Conservation (phyloP, 2,888 invertebrate species). For the Orthosia gracilis region DNA sequence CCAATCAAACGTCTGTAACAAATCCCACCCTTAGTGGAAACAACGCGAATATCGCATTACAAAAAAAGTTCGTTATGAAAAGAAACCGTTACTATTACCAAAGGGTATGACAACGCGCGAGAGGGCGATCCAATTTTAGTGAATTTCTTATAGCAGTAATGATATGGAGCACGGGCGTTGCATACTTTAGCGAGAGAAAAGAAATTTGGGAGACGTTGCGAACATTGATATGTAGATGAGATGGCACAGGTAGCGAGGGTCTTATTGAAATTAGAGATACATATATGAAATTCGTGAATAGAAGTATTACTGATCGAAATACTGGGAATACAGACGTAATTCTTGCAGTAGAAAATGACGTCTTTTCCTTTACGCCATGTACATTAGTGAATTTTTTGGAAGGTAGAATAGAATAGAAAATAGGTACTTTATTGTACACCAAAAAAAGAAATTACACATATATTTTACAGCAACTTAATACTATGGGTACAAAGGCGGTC, state of each 20-base stretch:
- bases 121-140: slow-evolving; percentile 90
- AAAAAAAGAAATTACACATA: no score
- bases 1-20: slow-evolving; percentile 82
- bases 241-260: slow-evolving; percentile 87
- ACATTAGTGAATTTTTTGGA: slow-evolving; percentile 41
- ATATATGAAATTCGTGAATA: slow-evolving; percentile 85
- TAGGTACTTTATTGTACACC: no score
- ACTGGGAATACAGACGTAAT: slow-evolving; percentile 69
- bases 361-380: slow-evolving; percentile 62
- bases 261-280: slow-evolving; percentile 90
- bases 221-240: slow-evolving; percentile 90
- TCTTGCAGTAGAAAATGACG: slow-evolving; percentile 69
- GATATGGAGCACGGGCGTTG: slow-evolving; percentile 90
- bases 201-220: slow-evolving; percentile 87
- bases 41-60: slow-evolving; percentile 89
- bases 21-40: slow-evolving; percentile 88
- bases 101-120: slow-evolving; percentile 88
- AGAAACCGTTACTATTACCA: slow-evolving; percentile 90
- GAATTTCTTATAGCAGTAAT: slow-evolving; percentile 86
- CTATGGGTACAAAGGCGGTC: no score
- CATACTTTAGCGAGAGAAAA: slow-evolving; percentile 88
- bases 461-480: no score
- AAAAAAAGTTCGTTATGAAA: slow-evolving; percentile 90
- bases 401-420: no score
- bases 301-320: slow-evolving; percentile 79